Evolutionary conservation across 2,888 invertebrate genomes (phyloP).

Genomic region (Pseudolycoriella hygida): DNA sequence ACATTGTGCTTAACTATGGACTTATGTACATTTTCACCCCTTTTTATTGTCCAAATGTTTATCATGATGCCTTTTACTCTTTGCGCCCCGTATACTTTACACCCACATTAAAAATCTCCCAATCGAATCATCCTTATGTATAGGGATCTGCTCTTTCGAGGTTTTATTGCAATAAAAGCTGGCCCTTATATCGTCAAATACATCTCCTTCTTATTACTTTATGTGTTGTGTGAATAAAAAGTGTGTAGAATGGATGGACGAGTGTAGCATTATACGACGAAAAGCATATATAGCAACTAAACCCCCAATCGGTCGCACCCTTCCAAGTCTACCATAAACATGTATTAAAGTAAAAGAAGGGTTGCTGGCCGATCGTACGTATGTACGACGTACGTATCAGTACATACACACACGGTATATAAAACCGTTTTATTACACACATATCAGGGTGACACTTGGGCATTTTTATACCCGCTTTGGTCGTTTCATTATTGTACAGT

Average conservation of each 20-base stretch:
- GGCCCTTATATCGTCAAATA: neutral
- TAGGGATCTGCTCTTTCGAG: neutral
- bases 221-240: no score
- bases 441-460: no score
- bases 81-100: neutral
- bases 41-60: neutral
- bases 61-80: neutral
- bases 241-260: no score
- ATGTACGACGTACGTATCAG: no score
- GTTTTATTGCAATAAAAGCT: neutral
- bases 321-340: neutral
- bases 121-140: conserved; percentile 1
- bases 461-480: no score
- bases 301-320: neutral
- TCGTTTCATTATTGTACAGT: no score
- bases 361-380: neutral
- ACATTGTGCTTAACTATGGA: conserved; percentile 1
- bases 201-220: neutral
- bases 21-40: conserved; percentile 1
- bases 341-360: conserved; percentile 1
- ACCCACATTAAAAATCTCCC: conserved; percentile 1
- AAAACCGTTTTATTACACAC: no score
- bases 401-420: no score
- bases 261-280: no score
- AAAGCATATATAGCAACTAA: no score